These are phyloP conservation scores for Cinclus mexicanus DNA, from an alignment of 2,113 vertebrate species.

Conservation along the genomic window DNA sequence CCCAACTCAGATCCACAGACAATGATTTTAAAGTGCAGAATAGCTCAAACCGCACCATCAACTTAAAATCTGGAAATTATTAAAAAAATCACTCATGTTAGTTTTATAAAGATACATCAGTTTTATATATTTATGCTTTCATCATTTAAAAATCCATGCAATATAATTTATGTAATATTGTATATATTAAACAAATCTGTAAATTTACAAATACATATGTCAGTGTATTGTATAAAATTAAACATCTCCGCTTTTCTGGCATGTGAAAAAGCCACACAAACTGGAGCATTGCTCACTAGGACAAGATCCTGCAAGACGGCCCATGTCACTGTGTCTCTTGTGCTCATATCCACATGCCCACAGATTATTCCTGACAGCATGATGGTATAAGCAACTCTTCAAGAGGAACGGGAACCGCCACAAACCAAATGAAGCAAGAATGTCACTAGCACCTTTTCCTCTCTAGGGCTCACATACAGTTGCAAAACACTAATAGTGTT, in stretches of 20 bases:
- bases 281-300: background rate
- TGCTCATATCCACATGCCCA: fast-evolving
- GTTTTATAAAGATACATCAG: background rate
- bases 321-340: background rate
- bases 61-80: background rate
- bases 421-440: background rate
- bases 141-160: background rate
- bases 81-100: background rate
- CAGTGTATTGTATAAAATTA: background rate
- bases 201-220: background rate
- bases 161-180: background rate
- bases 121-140: background rate
- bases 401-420: background rate
- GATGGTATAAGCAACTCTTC: background rate
- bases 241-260: background rate
- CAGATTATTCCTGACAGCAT: background rate
- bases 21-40: background rate
- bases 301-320: background rate
- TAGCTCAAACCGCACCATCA: background rate
- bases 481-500: background rate
- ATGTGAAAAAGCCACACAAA: background rate
- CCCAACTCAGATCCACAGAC: background rate
- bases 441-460: background rate
- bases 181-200: background rate
- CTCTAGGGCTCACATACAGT: background rate